These are phyloP conservation scores for Macropus fuliginosus DNA, from an alignment of 2,797 vertebrate genomes.

Conservation along the genomic window DNA sequence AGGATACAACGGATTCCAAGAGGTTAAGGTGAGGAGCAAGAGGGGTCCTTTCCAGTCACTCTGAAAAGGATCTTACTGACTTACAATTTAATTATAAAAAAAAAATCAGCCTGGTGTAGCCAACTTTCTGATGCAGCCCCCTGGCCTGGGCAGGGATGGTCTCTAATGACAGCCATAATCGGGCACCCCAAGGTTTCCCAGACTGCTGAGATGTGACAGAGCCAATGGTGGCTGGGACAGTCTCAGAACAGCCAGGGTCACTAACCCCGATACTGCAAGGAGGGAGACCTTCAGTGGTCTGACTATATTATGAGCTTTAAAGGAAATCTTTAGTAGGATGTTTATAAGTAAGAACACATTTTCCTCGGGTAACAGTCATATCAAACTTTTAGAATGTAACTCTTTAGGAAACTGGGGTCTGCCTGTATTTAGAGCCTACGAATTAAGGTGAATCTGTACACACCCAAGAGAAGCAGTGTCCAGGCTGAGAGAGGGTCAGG, in stretches of 20 bases:
- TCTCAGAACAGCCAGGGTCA: background rate
- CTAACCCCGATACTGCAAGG: background rate
- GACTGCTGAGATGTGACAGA: background rate
- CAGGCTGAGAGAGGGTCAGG: background rate
- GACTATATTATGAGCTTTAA: background rate
- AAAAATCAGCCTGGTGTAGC: no score
- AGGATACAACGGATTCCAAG: no score
- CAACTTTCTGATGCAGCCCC: no score
- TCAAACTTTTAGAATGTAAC: background rate
- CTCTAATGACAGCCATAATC: no score
- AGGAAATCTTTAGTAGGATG: background rate
- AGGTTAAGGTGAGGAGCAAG: no score
- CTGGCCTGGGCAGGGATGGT: no score
- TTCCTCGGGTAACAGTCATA: background rate
- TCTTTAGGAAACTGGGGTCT: background rate
- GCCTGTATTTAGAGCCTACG: slow-evolving; percentile 28
- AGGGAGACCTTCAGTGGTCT: no score
- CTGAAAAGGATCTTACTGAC: no score
- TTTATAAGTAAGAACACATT: background rate
- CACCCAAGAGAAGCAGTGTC: background rate
- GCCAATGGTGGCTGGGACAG: background rate
- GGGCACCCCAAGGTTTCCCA: no score
- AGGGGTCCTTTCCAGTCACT: no score
- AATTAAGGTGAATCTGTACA: slow-evolving; percentile 27
- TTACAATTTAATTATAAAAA: no score